phyloP scores from a whole-genome alignment of 1,140 invertebrate species.

The Cotesia typhae region DNA sequence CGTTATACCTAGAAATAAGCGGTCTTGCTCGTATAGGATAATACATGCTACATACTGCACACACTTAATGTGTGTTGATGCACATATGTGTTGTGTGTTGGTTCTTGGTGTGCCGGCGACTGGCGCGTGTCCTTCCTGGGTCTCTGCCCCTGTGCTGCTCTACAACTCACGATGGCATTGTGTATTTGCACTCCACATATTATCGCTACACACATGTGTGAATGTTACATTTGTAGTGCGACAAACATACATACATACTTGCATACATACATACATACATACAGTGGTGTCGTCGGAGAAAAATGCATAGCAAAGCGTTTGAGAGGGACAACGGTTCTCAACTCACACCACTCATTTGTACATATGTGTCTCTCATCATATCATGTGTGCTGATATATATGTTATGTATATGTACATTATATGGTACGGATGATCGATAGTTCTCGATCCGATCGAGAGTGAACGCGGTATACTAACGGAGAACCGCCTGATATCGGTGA shows the following conservation, averaged over 20 bases:
- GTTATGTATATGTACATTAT: too few species aligned
- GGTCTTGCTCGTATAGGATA: not conserved
- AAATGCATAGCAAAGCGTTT: slow-evolving; percentile 57
- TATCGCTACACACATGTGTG: slow-evolving; percentile 42
- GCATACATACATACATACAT: slow-evolving; percentile 38
- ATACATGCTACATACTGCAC: too few species aligned
- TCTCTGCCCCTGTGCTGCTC: slow-evolving; percentile 59
- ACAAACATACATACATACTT: slow-evolving; percentile 9
- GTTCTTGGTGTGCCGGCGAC: slow-evolving; percentile 38
- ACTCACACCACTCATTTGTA: slow-evolving; percentile 38
- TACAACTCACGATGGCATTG: slow-evolving; percentile 38
- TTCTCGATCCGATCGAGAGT: not conserved
- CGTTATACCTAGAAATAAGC: slow-evolving; percentile 28
- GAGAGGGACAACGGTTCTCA: slow-evolving; percentile 55
- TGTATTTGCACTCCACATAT: slow-evolving; percentile 60
- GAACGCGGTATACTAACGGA: not conserved
- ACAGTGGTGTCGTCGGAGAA: slow-evolving; percentile 47
- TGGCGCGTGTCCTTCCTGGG: slow-evolving; percentile 63
- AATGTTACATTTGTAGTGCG: not conserved
- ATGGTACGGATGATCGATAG: not conserved
- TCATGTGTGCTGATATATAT: too few species aligned
- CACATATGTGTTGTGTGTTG: slow-evolving; percentile 14
- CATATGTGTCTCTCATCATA: too few species aligned
- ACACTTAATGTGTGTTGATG: not conserved
- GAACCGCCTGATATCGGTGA: not conserved